Evolutionary conservation across 2,797 vertebrate genomes (phyloP), one percentile per base, ranked within the genome.

Genomic region (Darevskia nairensis): DNA sequence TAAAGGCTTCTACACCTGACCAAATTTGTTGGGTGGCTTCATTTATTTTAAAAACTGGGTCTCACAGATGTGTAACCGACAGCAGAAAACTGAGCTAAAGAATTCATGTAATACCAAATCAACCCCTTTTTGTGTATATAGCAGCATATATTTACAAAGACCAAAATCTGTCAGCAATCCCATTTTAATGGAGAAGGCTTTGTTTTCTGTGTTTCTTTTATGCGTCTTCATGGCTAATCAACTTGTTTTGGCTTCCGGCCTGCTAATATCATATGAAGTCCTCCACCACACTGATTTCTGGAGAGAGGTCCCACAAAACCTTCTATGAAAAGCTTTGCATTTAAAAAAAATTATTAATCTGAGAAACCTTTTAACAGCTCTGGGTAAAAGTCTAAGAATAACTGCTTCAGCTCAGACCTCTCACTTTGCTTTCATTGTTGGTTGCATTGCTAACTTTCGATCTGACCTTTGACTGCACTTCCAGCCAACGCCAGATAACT

Each of bases 401-500:
- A 80, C 79, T 92, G 80, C 61, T 87, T 81, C 59, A 89, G 90
- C 80, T 25, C 44, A 84, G 69, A 81, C 39, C 59, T 93, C 6
- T 91, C 86, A 84, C 25, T 59, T 89, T 86, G 68, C 46, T 76
- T 68, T 89, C 82, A 23, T 87, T 87, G 75, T 27, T 88, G 41
- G 4, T 69, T 41, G 13, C 1, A 8, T 50, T 9, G 4, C 11
- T 76, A 82, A 44, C 41, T 76, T 76, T 72, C 13, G 5, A 41
- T 74, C 35, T 74, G 21, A 64, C 50, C 17, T 81, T 64, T 84
- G 64, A 80, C 35, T 59, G 44, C 27, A 81, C 59, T 76, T 10
- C 39, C 84, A 74, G 39, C 66, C 87, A 75, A 79, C 41, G 50
- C 5, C 68, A 44, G 88, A 83, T 77, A 83, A 74, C 85, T 86